phyloP scores from a whole-genome alignment of 1,140 invertebrate genomes.

The Euwallacea similis region DNA sequence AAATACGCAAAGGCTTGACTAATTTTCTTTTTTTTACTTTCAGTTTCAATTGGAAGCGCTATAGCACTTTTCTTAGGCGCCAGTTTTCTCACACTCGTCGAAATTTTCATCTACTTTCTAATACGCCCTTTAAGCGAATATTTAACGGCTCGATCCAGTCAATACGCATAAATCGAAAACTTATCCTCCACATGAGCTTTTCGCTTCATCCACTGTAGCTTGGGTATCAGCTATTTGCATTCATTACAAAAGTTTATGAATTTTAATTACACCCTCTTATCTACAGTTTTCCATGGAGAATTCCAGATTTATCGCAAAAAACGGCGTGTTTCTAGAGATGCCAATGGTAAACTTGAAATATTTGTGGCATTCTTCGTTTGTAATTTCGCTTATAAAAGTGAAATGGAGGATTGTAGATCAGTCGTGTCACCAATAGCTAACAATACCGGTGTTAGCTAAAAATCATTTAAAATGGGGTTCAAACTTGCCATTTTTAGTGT shows the following conservation, averaged over 20 bases:
- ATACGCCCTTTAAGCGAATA: conserved; percentile 32
- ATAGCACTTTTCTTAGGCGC: conserved; percentile 57
- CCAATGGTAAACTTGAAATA: background rate
- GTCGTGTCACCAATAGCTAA: conserved; percentile 25
- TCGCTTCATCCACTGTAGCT: background rate
- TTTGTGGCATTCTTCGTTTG: background rate
- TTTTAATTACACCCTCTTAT: background rate
- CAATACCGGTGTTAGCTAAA: conserved; percentile 13
- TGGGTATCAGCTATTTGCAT: background rate
- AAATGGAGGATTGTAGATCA: background rate
- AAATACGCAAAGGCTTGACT: no score
- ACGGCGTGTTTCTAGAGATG: background rate
- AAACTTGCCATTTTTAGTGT: conserved; percentile 22
- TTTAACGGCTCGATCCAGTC: background rate
- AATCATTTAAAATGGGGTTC: conserved; percentile 23
- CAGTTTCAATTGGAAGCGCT: conserved; percentile 58
- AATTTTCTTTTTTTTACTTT: conserved; percentile 35
- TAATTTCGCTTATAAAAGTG: conserved; percentile 2
- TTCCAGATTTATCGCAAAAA: background rate
- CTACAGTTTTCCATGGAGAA: background rate
- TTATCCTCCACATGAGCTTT: no score
- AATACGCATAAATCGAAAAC: background rate
- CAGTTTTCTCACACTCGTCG: conserved; percentile 58
- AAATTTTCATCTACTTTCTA: conserved; percentile 57
- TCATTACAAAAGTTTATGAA: background rate